Percentiles rank a stretch among this genome's conserved stretches.
phyloP scores from a whole-genome alignment of 2,888 invertebrate species.

The Xylocampa areola region DNA sequence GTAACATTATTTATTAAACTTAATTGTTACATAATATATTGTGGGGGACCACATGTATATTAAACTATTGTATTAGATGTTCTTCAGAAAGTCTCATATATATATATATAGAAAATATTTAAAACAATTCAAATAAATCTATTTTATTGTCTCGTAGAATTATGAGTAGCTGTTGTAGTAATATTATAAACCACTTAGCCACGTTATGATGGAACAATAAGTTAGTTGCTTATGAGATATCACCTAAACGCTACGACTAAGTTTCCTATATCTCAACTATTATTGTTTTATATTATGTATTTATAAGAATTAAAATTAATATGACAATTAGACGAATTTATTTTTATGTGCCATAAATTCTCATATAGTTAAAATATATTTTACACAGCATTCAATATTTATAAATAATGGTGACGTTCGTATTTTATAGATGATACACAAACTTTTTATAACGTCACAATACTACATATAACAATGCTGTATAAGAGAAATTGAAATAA shows the following conservation, averaged over 20 bases:
- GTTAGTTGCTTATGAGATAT: constrained; percentile 5
- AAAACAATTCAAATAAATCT: no score
- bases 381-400: not conserved
- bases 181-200: constrained; percentile 16
- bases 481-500: constrained; percentile 25
- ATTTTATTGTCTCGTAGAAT: constrained; percentile 25
- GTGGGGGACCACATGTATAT: constrained; percentile 17
- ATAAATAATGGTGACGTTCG: constrained; percentile 7
- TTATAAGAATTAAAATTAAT: constrained; percentile 34
- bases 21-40: constrained; percentile 10
- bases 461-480: constrained; percentile 5
- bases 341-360: constrained; percentile 69
- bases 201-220: constrained; percentile 5
- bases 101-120: constrained; percentile 38
- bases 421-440: constrained; percentile 3
- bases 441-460: constrained; percentile 20
- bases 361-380: constrained; percentile 33
- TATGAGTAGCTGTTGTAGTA: constrained; percentile 32
- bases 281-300: constrained; percentile 29
- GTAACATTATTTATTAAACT: constrained; percentile 20
- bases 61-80: constrained; percentile 45
- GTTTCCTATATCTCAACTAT: constrained; percentile 32
- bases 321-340: constrained; percentile 57
- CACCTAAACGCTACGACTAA: constrained; percentile 15
- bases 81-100: constrained; percentile 33